Percentiles rank a stretch among this genome's conserved stretches.
Conservation (phyloP, 30 jellyfish, hydroid and myxozoan species). For the Hydractinia echinata region DNA sequence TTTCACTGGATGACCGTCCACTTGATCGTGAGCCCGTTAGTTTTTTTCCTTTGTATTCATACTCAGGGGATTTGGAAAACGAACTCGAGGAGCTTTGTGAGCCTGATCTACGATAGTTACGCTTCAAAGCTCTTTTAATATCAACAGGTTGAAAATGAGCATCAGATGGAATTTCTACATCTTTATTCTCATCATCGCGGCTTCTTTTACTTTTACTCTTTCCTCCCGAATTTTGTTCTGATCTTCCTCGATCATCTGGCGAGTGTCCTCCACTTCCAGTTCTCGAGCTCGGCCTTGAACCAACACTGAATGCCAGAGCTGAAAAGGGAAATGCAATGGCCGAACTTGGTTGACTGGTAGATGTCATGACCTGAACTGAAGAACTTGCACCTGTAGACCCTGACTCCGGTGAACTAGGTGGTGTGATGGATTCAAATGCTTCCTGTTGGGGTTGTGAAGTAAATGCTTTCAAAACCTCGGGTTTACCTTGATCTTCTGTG, state of each 20-base stretch:
- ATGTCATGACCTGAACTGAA: constrained; percentile 17
- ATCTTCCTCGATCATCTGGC: constrained; percentile 39
- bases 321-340: constrained; percentile 80
- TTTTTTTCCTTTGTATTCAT: constrained; percentile 18
- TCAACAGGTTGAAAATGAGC: constrained; percentile 17
- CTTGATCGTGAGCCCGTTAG: background rate
- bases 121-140: constrained; percentile 2
- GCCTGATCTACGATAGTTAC: constrained; percentile 23
- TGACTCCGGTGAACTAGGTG: constrained; percentile 81
- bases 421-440: constrained; percentile 66
- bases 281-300: constrained; percentile 57
- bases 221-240: constrained; percentile 18
- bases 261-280: constrained; percentile 65
- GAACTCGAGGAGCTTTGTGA: constrained; percentile 40
- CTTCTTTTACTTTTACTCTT: constrained; percentile 1
- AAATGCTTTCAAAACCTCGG: background rate
- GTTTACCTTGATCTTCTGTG: background rate
- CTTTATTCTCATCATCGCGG: constrained; percentile 5
- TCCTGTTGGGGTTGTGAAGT: background rate
- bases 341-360: constrained; percentile 34
- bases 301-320: constrained; percentile 61
- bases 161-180: background rate
- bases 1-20: background rate
- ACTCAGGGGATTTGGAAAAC: constrained; percentile 39
- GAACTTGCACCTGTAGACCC: constrained; percentile 40